Evolutionary conservation across 2,113 vertebrate species (phyloP), one percentile per base, ranked within the genome.

Genomic region (Panthera uncia): DNA sequence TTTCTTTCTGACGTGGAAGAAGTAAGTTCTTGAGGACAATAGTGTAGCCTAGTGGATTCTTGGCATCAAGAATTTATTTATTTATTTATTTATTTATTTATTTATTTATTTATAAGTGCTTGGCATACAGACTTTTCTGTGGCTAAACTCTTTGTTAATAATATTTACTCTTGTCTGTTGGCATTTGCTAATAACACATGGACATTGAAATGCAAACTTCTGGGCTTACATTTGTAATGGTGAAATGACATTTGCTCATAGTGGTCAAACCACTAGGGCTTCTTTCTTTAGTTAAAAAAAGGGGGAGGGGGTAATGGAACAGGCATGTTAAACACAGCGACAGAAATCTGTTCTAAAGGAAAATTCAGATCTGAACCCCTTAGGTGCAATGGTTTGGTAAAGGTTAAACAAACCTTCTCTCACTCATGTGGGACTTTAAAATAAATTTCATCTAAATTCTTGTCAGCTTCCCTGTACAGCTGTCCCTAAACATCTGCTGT

Each of bases 371-470:
- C 66, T 86, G 50, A 95, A 66, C 50, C 85, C 73, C 80, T 76
- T 91, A 92, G 57, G 90, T 78, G 50, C 45, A 93, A 86, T 91
- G 78, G 96, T 93, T 97, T 94, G 78, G 71, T 97, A 98, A 97
- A 98, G 96, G 97, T 97, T 97, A 97, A 97, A 95, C 78, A 98
- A 98, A 97, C 85, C 15, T 96, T 87, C 78, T 85, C 66, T 97
- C 71, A 74, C 61, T 91, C 97, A 90, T 92, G n/a, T 83, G 97
- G 94, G 95, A 97, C 52, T 91, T 97, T 27, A 97, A 97, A 94
- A 91, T 97, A 97, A 98, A 97, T 98, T 98, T 93, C 97, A 97
- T 97, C 96, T 85, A 69, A 93, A 97, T 98, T 97, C 85, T 55
- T 55, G 15, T 97, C 97, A 91, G 91, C 85, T 88, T 93, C 76